Percentiles rank a stretch among this genome's conserved stretches.
Evolutionary conservation across 2,113 vertebrate genomes (phyloP).

Genomic region (Muscicapa adusta): DNA sequence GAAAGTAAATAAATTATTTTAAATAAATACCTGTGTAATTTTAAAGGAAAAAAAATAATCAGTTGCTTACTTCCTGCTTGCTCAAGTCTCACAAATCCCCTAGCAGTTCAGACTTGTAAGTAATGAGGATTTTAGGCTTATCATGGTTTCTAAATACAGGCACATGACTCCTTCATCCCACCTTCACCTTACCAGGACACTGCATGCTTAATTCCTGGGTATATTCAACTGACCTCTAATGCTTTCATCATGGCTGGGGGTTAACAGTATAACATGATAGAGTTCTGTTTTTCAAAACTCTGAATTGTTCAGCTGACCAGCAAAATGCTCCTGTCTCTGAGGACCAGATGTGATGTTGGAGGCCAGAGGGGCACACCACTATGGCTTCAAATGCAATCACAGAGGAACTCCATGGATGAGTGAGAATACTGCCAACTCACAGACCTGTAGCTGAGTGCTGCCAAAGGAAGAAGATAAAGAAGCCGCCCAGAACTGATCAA

Average conservation of each 20-base stretch:
- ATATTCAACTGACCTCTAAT: not conserved
- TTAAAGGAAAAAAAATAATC: not conserved
- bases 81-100: not conserved
- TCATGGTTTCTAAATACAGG: slow-evolving; percentile 32
- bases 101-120: not conserved
- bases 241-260: not conserved
- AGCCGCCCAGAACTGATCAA: not conserved
- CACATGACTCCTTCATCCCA: not conserved
- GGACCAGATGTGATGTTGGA: accelerated
- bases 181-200: not conserved
- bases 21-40: not conserved
- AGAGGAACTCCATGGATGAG: not conserved
- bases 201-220: not conserved
- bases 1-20: not conserved
- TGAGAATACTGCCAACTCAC: not conserved
- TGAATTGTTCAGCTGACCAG: not conserved
- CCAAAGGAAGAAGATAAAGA: not conserved
- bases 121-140: slow-evolving; percentile 10
- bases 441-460: not conserved
- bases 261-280: not conserved
- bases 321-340: not conserved
- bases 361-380: not conserved
- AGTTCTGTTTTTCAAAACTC: not conserved
- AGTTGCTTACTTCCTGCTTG: not conserved
- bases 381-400: accelerated